Base-by-base conservation (phyloP, 1,140 invertebrate species). In the Chrysoperla carnea region DNA sequence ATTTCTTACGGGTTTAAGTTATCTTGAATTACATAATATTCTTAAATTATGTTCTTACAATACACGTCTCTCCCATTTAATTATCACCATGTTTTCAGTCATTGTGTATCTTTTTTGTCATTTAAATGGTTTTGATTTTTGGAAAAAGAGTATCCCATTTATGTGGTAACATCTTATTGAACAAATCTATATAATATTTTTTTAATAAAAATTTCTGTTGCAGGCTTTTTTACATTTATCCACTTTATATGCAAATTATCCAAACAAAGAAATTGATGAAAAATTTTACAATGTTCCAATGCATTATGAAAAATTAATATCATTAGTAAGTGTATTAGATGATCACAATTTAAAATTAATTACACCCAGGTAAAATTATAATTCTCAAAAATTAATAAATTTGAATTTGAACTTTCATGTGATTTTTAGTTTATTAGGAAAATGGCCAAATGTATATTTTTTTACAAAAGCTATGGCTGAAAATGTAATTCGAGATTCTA, bases 201-300 rank as follows among this genome's bases (percentile, higher is more conserved):
- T 35, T 29, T 13, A 8, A 12, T 33, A 29, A 14, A n/a, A 29
- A 36, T 27, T 23, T 40, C 44, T 12, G 39, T 56, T 58, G n/a
- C 53, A 75, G 70, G 63, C 67, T 4, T 57, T 75, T 36, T 60
- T 77, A 12, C 73, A 78, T 52, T 70, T 78, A 31, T 78, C 75
- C 6, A 78, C 76, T 4, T 71, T 75, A 4, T 79, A 76, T 54
- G 73, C 71, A 48, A 76, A 78, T 55, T 78, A 74, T 52, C 66
- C 68, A 47, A 55, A 58, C 38, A 45, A 54, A 40, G 59, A 64
- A 33, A 71, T 75, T 44, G 62, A 64, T 41, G 73, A 76, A 52
- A 61, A 66, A 48, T 65, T 72, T 50, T 73, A 73, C 45, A 50
- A 59, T 5, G 51, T 61, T 11, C 58, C 60, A 15, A 57, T 64